Base-by-base conservation (phyloP, 2,888 invertebrate genomes). In the Lypha dubia region DNA sequence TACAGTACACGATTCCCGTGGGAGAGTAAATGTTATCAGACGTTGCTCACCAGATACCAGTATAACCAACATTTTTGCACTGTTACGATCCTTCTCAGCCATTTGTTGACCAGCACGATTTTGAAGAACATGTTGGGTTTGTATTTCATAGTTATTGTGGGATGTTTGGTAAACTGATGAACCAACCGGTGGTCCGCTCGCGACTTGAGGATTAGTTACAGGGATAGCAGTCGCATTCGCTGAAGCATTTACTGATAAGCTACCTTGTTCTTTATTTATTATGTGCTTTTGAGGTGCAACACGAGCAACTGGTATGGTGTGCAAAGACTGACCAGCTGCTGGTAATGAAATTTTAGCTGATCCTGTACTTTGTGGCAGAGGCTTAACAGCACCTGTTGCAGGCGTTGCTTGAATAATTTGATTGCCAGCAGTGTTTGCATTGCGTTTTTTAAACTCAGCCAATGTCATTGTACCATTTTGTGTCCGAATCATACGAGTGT, bases 1-100 rank as follows among this genome's bases (percentile, higher is more conserved):
- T 73, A 96, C 95, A 0, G 96, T 96, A 91, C 96, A 96, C 85
- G 95, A 95, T 90, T 96, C 96, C 88, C 95, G 95, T 8, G 96
- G 96, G 87, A 96, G 93, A 75, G 96, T 96, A 90, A 96, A 96
- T 11, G 96, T 96, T 74, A 96, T 96, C 83, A 96, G 93, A 89
- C 96, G 94, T 91, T 96, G 96, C 92, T 96, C 96, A 15, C 96
- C 96, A 86, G 94, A 95, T 88, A 95, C 94, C 74, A 96, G 92
- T 86, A 96, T 94, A 51, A 96, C 96, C 88, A 96, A 93, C 96
- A 96, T 96, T 91, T 96, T 95, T 9, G 96, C 96, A 15, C 95
- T 95, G 58, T 92, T 92, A n/a, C 90, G 88, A 80, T 91, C 92
- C 11, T 90, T 89, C 65, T 91, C 91, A 5, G 89, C 89, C 81